These are phyloP conservation scores for Caenorhabditis panamensis DNA, from an alignment of 2,888 invertebrate species.

Conservation along the genomic window DNA sequence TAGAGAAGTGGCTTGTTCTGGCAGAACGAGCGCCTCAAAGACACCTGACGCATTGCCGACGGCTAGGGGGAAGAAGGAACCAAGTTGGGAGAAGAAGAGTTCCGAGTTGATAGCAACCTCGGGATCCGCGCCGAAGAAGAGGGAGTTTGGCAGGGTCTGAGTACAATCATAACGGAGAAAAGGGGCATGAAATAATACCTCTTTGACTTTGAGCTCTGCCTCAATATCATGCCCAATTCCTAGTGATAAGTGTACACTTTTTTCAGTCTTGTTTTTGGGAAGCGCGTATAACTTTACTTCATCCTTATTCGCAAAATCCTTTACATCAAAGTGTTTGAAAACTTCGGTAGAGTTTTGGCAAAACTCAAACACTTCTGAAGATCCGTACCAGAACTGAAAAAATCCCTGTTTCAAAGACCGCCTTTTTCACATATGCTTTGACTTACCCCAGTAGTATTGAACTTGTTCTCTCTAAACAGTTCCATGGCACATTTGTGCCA, in stretches of 20 bases:
- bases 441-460: neutral
- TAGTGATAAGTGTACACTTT: neutral
- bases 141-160: neutral
- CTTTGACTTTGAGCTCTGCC: constrained; percentile 2
- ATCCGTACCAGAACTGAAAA: constrained; percentile 1
- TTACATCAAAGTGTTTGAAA: neutral
- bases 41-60: constrained; percentile 15
- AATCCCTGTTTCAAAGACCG: neutral
- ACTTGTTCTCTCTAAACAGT: neutral
- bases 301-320: neutral
- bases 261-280: neutral
- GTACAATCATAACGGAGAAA: too few relatives aligned
- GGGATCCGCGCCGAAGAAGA: neutral
- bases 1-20: neutral
- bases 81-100: constrained; percentile 7
- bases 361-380: neutral
- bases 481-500: neutral
- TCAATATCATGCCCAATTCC: neutral
- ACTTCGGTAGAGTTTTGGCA: neutral
- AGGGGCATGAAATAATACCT: too few relatives aligned
- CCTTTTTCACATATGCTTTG: neutral
- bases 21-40: constrained; percentile 2
- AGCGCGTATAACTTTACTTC: neutral
- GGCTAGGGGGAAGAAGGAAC: neutral
- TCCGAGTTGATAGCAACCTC: neutral